Percentiles rank a stretch among this genome's conserved stretches.
Conservation (phyloP, 2,888 invertebrate genomes). For the Brachynemurus nebulosus region DNA sequence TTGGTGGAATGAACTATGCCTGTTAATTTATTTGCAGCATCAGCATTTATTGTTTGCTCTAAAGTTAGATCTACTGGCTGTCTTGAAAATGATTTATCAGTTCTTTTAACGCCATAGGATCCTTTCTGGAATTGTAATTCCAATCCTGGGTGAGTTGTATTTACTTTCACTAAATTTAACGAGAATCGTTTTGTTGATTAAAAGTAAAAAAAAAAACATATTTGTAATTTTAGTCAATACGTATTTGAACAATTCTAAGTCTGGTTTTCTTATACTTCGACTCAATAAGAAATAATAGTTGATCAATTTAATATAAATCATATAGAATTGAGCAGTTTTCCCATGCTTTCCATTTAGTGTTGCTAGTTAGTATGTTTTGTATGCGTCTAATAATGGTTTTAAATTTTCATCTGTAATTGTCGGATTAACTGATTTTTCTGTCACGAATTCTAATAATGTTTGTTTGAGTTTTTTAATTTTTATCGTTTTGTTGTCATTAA, state of each 20-base stretch:
- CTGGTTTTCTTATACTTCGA: slow-evolving; percentile 5
- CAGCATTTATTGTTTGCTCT: too few species aligned
- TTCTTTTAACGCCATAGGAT: too few species aligned
- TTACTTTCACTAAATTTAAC: too few species aligned
- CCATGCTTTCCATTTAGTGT: slow-evolving; percentile 11
- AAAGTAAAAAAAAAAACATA: too few species aligned
- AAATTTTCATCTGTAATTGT: slow-evolving; percentile 12
- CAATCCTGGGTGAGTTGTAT: too few species aligned
- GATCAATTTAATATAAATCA: neutral
- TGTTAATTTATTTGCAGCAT: too few species aligned
- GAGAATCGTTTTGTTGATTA: too few species aligned
- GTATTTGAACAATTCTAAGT: slow-evolving; percentile 9
- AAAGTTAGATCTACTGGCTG: too few species aligned
- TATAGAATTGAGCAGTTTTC: neutral
- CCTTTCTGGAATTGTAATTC: too few species aligned
- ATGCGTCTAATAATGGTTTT: slow-evolving; percentile 14
- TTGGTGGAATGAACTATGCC: too few species aligned
- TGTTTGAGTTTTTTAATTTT: neutral
- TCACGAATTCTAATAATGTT: neutral
- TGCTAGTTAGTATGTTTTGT: slow-evolving; percentile 15
- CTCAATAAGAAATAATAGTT: slow-evolving; percentile 5
- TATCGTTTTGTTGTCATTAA: slow-evolving; percentile 4
- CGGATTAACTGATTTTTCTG: neutral
- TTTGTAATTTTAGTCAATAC: neutral
- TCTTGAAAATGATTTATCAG: too few species aligned